A percentile compares a stretch with the other conserved stretches of the same genome.
These are phyloP conservation scores for Zenarchopterus dispar DNA, from an alignment of 2,797 vertebrate genomes.

Conservation along the genomic window DNA sequence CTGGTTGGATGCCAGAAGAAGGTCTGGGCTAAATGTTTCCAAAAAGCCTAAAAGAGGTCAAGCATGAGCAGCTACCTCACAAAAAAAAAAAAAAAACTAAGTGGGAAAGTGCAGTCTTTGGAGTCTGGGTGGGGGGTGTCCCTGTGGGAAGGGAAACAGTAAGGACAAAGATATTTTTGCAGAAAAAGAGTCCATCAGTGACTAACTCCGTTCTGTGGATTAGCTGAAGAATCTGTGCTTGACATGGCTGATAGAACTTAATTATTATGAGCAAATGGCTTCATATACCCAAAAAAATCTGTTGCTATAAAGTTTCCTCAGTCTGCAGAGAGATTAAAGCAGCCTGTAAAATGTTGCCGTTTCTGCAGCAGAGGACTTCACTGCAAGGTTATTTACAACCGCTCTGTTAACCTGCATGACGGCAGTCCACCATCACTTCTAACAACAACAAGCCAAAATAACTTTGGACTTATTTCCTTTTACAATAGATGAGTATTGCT, in stretches of 20 bases:
- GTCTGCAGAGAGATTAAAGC: background rate
- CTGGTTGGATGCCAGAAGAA: conserved; percentile 20
- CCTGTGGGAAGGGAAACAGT: no score
- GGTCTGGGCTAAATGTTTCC: conserved; percentile 30
- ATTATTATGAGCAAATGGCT: conserved; percentile 37
- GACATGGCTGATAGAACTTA: conserved; percentile 44
- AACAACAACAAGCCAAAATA: no score
- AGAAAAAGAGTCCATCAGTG: conserved; percentile 10
- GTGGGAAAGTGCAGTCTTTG: background rate
- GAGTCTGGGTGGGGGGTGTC: no score
- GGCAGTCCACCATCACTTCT: no score
- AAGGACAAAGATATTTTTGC: background rate
- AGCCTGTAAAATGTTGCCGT: background rate
- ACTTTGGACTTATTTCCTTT: no score
- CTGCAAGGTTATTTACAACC: background rate
- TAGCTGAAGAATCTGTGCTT: conserved; percentile 28
- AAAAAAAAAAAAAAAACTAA: conserved; percentile 10
- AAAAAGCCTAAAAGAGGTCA: conserved; percentile 21
- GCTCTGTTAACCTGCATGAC: no score
- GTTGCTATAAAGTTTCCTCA: background rate
- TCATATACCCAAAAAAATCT: background rate
- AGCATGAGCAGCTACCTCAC: conserved; percentile 14
- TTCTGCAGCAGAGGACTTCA: background rate
- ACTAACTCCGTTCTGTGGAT: conserved; percentile 7
- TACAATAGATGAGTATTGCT: no score